Conservation (phyloP, 2,113 vertebrate genomes). For the Setophaga kirtlandii region DNA sequence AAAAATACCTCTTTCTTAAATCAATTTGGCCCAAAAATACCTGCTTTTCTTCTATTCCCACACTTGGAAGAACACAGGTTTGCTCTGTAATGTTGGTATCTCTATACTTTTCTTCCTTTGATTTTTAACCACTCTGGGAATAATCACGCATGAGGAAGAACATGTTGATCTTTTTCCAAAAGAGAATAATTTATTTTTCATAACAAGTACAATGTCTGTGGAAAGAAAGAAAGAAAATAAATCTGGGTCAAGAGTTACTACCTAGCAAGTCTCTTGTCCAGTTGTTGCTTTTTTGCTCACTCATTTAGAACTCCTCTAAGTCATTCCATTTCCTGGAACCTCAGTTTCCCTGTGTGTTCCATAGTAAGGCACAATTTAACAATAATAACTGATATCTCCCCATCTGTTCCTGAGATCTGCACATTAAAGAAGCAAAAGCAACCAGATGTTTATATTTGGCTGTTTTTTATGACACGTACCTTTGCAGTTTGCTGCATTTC, state of each 20-base stretch:
- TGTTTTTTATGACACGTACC: neutral
- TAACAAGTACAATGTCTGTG: neutral
- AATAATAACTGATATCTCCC: neutral
- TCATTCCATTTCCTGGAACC: neutral
- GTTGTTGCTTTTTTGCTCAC: neutral
- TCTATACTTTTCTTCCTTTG: neutral
- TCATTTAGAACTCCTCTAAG: neutral
- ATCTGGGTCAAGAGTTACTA: neutral
- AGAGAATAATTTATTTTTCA: neutral
- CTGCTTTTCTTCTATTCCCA: neutral
- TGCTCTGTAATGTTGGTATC: neutral
- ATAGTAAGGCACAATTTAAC: neutral
- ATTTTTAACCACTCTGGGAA: neutral
- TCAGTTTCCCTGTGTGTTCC: neutral
- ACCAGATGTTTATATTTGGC: neutral
- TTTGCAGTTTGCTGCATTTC: neutral
- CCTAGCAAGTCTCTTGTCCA: neutral
- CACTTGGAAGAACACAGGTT: neutral
- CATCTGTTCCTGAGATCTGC: accelerated
- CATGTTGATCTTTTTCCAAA: neutral
- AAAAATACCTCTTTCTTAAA: neutral
- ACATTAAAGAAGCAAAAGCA: neutral
- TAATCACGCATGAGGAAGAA: neutral
- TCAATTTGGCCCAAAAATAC: neutral
- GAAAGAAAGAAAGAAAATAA: neutral